phyloP scores from a whole-genome alignment of 53 echinoderm and acorn worm species.

The Astropecten irregularis region DNA sequence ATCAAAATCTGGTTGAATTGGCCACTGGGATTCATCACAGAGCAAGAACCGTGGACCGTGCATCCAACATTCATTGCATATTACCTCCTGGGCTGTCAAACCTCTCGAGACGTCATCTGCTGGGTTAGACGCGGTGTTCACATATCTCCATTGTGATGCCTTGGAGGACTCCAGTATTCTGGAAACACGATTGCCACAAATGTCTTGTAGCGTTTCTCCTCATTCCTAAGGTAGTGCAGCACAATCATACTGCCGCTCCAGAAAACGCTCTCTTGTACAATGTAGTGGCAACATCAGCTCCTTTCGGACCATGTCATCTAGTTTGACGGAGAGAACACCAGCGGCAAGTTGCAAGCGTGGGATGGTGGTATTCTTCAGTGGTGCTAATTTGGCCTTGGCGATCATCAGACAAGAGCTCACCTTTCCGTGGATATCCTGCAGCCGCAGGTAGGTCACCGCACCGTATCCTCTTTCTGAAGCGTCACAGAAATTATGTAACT shows the following conservation, averaged over 20 bases:
- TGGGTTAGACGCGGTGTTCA: slow-evolving; percentile 26
- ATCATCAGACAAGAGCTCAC: background rate
- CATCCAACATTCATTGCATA: background rate
- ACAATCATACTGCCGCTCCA: slow-evolving; percentile 11
- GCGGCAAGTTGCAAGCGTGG: background rate
- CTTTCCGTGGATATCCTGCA: background rate
- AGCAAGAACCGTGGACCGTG: background rate
- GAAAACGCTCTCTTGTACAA: background rate
- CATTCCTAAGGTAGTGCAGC: background rate
- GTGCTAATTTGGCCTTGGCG: slow-evolving; percentile 9
- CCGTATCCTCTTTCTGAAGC: slow-evolving; percentile 13
- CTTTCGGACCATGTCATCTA: background rate
- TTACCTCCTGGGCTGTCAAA: slow-evolving; percentile 9
- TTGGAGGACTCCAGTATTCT: slow-evolving; percentile 37
- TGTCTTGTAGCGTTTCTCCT: slow-evolving; percentile 12
- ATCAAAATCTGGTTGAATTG: slow-evolving; percentile 27
- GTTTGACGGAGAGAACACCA: background rate
- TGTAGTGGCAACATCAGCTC: background rate
- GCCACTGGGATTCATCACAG: slow-evolving; percentile 16
- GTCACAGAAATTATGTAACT: slow-evolving; percentile 36
- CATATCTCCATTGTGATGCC: slow-evolving; percentile 29
- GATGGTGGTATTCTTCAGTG: slow-evolving; percentile 1
- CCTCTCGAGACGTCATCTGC: slow-evolving; percentile 61
- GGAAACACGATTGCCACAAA: slow-evolving; percentile 36
- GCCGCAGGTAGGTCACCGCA: background rate